Evolutionary conservation across 2,888 invertebrate genomes (phyloP).

Genomic region (Ophraella communa): DNA sequence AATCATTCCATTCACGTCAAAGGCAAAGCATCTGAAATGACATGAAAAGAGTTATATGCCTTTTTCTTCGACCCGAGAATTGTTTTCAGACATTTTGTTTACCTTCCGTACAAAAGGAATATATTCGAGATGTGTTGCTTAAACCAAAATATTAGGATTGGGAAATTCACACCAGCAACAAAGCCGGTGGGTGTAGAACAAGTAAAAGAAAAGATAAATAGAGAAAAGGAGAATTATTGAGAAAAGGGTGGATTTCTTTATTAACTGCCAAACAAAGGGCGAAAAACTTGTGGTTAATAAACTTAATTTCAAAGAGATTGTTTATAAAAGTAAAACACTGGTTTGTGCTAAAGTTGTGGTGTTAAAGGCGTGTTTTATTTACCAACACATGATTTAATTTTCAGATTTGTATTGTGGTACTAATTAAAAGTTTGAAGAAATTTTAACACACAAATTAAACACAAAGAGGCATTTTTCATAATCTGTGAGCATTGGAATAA

Average conservation of each 20-base stretch:
- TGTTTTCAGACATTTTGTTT: conserved; percentile 31
- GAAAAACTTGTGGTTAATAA: background rate
- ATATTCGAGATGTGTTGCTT: conserved; percentile 26
- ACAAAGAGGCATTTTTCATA: too few species aligned
- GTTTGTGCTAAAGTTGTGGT: too few species aligned
- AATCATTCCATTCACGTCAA: conserved; percentile 24
- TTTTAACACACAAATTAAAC: too few species aligned
- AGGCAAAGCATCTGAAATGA: conserved; percentile 23
- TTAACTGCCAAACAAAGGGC: background rate
- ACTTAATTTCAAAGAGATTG: background rate
- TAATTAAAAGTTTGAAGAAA: too few species aligned
- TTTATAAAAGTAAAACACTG: background rate
- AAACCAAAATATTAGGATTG: conserved; percentile 33
- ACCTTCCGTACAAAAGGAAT: conserved; percentile 26
- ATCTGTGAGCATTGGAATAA: too few species aligned
- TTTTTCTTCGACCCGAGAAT: conserved; percentile 25
- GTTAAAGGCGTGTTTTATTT: too few species aligned
- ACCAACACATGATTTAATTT: too few species aligned
- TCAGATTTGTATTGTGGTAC: too few species aligned
- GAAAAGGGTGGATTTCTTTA: background rate
- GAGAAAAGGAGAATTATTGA: background rate
- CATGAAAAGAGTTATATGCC: conserved; percentile 29
- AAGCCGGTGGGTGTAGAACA: conserved; percentile 4
- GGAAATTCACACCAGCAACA: conserved; percentile 32
- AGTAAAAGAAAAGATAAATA: background rate